phyloP scores from a whole-genome alignment of 2,888 invertebrate genomes.

The Dyspetes luteomarginatus region DNA sequence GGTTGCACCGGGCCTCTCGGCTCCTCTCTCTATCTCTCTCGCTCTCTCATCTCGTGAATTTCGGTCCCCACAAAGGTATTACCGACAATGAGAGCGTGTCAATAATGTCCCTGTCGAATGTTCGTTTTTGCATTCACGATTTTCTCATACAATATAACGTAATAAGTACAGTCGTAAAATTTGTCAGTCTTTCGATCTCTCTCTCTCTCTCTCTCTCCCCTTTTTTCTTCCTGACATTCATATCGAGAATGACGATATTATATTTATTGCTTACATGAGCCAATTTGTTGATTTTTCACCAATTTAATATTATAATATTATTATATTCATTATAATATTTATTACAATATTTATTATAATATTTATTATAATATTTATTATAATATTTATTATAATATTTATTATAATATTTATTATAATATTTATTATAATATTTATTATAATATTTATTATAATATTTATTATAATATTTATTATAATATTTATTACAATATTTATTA shows the following conservation, averaged over 20 bases:
- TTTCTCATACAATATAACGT: conserved; percentile 13
- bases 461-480: too few species aligned
- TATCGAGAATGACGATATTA: too few species aligned
- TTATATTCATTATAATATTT: too few species aligned
- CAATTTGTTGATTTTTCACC: too few species aligned
- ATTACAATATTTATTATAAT: background rate
- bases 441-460: too few species aligned
- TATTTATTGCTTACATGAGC: too few species aligned
- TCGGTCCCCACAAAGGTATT: conserved; percentile 12
- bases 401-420: too few species aligned
- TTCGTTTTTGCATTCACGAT: background rate
- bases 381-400: too few species aligned
- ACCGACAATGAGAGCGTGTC: conserved; percentile 47
- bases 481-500: background rate
- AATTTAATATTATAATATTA: too few species aligned
- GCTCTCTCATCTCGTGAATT: background rate
- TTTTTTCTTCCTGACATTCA: background rate
- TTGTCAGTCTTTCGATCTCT: background rate
- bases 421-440: too few species aligned
- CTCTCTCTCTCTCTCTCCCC: background rate
- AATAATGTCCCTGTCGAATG: conserved; percentile 29
- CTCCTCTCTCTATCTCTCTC: background rate
- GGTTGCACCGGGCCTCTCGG: conserved; percentile 23
- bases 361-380: background rate
- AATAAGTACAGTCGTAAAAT: conserved; percentile 27